Percentiles rank a stretch among this genome's conserved stretches.
Evolutionary conservation across 2,797 vertebrate genomes (phyloP).

Genomic region (Sebastes matsubarae): DNA sequence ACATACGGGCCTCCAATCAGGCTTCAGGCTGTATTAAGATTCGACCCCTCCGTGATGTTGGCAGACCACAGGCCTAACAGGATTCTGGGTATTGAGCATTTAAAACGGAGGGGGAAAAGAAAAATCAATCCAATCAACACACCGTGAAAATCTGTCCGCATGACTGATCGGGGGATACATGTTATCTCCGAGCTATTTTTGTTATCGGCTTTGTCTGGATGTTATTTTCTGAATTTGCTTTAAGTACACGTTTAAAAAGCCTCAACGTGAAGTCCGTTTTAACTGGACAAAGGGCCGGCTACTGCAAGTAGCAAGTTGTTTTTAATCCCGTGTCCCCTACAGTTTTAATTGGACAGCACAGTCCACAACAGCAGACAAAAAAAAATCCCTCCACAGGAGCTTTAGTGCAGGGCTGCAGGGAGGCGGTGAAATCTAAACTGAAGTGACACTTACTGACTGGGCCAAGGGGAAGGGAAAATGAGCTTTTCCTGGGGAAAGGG

Average conservation of each 20-base stretch:
- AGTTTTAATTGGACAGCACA: conserved; percentile 76
- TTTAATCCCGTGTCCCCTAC: conserved; percentile 54
- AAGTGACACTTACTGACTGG: conserved; percentile 81
- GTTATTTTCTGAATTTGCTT: background rate
- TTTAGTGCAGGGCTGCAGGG: conserved; percentile 58
- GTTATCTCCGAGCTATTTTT: background rate
- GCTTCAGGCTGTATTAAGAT: conserved; percentile 70
- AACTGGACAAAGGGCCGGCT: background rate
- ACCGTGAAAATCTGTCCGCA: conserved; percentile 18
- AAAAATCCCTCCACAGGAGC: conserved; percentile 56
- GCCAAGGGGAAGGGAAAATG: conserved; percentile 70
- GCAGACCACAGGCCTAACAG: conserved; percentile 49
- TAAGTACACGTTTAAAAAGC: conserved; percentile 2
- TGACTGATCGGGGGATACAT: conserved; percentile 8
- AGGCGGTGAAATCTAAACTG: conserved; percentile 77
- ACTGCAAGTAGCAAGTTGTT: conserved; percentile 39
- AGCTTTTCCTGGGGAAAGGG: conserved; percentile 70
- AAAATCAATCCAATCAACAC: conserved; percentile 15
- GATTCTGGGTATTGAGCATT: conserved; percentile 31
- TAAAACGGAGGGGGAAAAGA: background rate
- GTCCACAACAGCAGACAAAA: conserved; percentile 50
- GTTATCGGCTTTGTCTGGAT: background rate
- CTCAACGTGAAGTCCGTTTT: background rate
- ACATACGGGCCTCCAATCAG: conserved; percentile 61
- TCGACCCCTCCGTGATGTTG: conserved; percentile 53